These are phyloP conservation scores for Akabosia matsudoensis DNA, from an alignment of 1,140 invertebrate genomes.

Conservation along the genomic window DNA sequence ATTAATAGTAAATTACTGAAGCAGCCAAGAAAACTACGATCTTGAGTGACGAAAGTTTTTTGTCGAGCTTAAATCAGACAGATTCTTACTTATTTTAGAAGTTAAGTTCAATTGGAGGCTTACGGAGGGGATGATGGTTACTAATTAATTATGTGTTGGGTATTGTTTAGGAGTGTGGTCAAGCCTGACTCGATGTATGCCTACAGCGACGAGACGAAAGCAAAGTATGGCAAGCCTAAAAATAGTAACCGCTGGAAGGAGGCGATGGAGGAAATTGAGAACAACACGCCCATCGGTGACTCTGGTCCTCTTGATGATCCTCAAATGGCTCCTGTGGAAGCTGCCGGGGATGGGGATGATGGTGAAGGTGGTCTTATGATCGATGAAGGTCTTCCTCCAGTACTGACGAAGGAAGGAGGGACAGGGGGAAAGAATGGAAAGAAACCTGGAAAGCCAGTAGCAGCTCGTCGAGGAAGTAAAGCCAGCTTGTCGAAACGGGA, in stretches of 20 bases:
- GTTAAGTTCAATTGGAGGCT: too few species aligned
- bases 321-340: slow-evolving; percentile 50
- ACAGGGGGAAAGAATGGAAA: not conserved
- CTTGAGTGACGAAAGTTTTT: not conserved
- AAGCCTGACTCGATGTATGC: slow-evolving; percentile 56
- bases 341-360: slow-evolving; percentile 55
- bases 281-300: slow-evolving; percentile 54
- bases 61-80: not conserved
- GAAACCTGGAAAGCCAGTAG: not conserved
- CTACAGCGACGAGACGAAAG: slow-evolving; percentile 60
- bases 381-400: slow-evolving; percentile 54
- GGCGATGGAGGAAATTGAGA: slow-evolving; percentile 64
- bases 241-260: slow-evolving; percentile 66
- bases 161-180: slow-evolving; percentile 55
- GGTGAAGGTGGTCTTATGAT: slow-evolving; percentile 59
- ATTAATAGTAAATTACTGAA: not conserved
- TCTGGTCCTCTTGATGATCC: slow-evolving; percentile 49
- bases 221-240: slow-evolving; percentile 63
- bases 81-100: not conserved
- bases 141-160: too few species aligned
- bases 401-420: not conserved
- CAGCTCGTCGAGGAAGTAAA: slow-evolving; percentile 45
- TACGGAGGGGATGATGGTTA: too few species aligned
- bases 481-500: not conserved
- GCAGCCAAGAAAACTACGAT: not conserved